Base-by-base conservation (phyloP, 2,888 invertebrate species). In the Campaea margaritaria region DNA sequence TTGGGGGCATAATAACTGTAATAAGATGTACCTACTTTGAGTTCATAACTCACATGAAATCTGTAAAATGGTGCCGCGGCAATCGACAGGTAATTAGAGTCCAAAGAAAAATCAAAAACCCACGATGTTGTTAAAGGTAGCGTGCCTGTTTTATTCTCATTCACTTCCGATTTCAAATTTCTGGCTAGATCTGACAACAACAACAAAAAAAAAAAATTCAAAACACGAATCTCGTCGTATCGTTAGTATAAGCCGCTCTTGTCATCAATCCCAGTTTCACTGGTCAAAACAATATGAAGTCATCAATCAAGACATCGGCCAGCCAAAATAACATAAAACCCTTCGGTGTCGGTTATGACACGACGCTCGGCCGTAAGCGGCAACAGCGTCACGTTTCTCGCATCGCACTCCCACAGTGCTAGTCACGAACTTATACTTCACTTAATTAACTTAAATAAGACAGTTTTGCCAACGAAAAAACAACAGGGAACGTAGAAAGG, bases 371-470 rank as follows among this genome's bases (percentile, higher is more conserved):
- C 70, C 72, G 60, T 57, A 61, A 66, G 56, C 60, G 69, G 55
- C 51, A 57, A 60, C 34, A 34, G 45, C 81, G 79, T 86, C 87
- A 87, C 88, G 87, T 85, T 85, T 81, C 76, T 60, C 66, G 54
- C 72, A 68, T 65, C 72, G 73, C 62, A 71, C 86, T 87, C 87
- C 80, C 89, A 86, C 89, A 82, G 83, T 79, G 80, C 89, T 88
- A 89, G 91, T 91, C 91, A 91, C 91, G 91, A 90, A 86, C 87
- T 90, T 91, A 91, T 90, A 89, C 91, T 91, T 91, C 90, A 91
- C 90, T 91, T 91, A 91, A 91, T 91, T 91, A 91, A 85, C 88
- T 82, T 87, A 90, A 91, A 91, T 91, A 89, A 90, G 88, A 89
- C 89, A 87, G 87, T 89, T 89, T 88, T 82, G 83, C 85, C 79